Percentiles rank a stretch among this genome's conserved stretches.
These are phyloP conservation scores for Alligator mississippiensis DNA, from an alignment of 2,113 vertebrate genomes.

Conservation along the genomic window DNA sequence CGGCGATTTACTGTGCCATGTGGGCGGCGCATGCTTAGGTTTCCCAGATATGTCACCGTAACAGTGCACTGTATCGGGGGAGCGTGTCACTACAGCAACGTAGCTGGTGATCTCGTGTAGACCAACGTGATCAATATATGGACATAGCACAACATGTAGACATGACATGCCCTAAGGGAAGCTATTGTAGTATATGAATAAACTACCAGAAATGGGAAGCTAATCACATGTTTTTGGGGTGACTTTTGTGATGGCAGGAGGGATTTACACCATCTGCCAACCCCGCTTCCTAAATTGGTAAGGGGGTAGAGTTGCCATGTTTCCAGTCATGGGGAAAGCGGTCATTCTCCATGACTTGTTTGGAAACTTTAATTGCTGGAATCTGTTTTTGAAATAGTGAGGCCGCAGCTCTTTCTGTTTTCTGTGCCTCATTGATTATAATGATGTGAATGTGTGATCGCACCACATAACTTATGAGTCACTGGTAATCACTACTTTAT, in stretches of 20 bases:
- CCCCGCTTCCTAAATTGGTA: not conserved
- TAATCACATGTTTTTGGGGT: slow-evolving; percentile 19
- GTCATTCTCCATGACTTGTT: slow-evolving; percentile 68
- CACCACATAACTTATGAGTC: not conserved
- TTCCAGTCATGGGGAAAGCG: slow-evolving; percentile 39
- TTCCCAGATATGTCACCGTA: too few relatives aligned
- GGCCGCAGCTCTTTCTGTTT: slow-evolving; percentile 61
- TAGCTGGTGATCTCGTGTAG: too few relatives aligned
- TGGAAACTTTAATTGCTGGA: slow-evolving; percentile 58
- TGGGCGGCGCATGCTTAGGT: too few relatives aligned
- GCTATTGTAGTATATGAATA: too few relatives aligned
- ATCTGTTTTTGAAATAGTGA: slow-evolving; percentile 36
- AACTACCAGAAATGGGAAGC: not conserved
- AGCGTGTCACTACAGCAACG: too few relatives aligned
- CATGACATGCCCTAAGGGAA: too few relatives aligned
- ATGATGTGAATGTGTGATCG: slow-evolving; percentile 65
- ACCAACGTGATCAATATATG: too few relatives aligned
- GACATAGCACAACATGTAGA: too few relatives aligned
- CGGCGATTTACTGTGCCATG: too few relatives aligned
- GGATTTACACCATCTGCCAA: not conserved
- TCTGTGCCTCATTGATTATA: slow-evolving; percentile 51
- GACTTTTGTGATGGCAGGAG: slow-evolving; percentile 21
- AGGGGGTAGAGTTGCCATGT: slow-evolving; percentile 55
- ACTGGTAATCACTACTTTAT: slow-evolving; percentile 23
- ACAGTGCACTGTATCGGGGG: too few relatives aligned